These are phyloP conservation scores for Myopa tessellatipennis DNA, from an alignment of 2,888 invertebrate genomes.

Conservation along the genomic window DNA sequence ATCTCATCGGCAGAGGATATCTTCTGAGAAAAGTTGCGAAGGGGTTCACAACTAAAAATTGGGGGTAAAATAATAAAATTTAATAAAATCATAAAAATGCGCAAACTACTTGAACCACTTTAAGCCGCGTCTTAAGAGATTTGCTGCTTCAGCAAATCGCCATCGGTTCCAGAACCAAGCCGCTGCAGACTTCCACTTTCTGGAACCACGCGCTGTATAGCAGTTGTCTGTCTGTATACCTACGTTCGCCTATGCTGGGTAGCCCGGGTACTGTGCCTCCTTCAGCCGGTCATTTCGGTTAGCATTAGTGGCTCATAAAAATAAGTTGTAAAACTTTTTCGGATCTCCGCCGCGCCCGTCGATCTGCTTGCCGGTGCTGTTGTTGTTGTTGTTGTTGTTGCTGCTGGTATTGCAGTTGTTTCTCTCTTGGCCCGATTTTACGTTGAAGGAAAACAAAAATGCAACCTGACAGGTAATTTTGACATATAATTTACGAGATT, in stretches of 20 bases:
- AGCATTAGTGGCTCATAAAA: conserved; percentile 54
- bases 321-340: conserved; percentile 59
- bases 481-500: conserved; percentile 59
- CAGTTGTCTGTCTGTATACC: not conserved
- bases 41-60: not conserved
- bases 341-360: conserved; percentile 26
- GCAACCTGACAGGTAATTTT: conserved; percentile 59
- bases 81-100: conserved; percentile 24
- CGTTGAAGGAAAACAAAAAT: conserved; percentile 26
- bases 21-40: not conserved
- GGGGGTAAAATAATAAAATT: conserved; percentile 23
- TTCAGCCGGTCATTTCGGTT: conserved; percentile 37
- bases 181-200: conserved; percentile 1
- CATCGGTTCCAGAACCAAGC: conserved; percentile 24
- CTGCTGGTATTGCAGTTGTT: conserved; percentile 5
- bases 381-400: conserved; percentile 27
- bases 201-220: not conserved
- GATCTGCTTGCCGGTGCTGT: conserved; percentile 13
- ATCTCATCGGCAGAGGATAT: not conserved
- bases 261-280: not conserved
- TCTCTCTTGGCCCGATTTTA: conserved; percentile 5
- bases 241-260: not conserved
- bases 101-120: conserved; percentile 14
- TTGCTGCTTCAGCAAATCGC: not conserved
- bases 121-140: not conserved